These are phyloP conservation scores for Polypedilum pembai DNA, from an alignment of 1,140 invertebrate genomes.

Conservation along the genomic window DNA sequence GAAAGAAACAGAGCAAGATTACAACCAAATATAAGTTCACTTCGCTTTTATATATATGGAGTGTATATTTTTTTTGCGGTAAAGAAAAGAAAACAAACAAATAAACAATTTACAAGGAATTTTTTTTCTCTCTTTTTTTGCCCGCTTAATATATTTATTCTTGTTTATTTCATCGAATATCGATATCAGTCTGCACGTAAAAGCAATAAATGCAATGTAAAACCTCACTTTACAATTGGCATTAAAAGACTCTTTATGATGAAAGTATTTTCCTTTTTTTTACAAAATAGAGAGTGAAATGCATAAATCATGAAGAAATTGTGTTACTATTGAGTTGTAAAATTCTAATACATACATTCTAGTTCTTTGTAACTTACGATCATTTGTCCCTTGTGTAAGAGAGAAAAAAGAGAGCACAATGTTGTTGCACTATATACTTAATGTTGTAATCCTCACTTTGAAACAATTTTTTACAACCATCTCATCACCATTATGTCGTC, in stretches of 20 bases:
- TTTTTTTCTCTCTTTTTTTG: not conserved
- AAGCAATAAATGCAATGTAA: constrained; percentile 3
- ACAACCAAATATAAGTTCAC: not conserved
- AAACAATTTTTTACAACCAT: not conserved
- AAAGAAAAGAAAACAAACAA: not conserved
- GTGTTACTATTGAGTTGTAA: not conserved
- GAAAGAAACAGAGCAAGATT: not conserved
- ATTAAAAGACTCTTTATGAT: not conserved
- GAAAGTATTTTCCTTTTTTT: not conserved
- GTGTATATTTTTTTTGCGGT: not conserved
- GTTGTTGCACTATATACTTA: constrained; percentile 5
- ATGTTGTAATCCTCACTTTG: constrained; percentile 6
- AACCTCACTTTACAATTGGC: not conserved
- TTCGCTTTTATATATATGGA: no score
- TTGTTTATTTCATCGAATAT: not conserved
- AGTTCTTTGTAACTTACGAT: not conserved
- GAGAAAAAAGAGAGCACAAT: not conserved
- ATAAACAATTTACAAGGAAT: constrained; percentile 15
- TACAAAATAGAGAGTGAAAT: not conserved
- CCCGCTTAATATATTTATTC: no score
- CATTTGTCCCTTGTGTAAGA: not conserved
- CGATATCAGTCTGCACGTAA: constrained; percentile 16
- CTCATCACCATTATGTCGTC: constrained; percentile 10
- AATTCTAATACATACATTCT: not conserved
- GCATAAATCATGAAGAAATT: constrained; percentile 6